These are phyloP conservation scores for Sarotherodon lohbergeri DNA, from an alignment of 2,113 vertebrate genomes.

Conservation along the genomic window DNA sequence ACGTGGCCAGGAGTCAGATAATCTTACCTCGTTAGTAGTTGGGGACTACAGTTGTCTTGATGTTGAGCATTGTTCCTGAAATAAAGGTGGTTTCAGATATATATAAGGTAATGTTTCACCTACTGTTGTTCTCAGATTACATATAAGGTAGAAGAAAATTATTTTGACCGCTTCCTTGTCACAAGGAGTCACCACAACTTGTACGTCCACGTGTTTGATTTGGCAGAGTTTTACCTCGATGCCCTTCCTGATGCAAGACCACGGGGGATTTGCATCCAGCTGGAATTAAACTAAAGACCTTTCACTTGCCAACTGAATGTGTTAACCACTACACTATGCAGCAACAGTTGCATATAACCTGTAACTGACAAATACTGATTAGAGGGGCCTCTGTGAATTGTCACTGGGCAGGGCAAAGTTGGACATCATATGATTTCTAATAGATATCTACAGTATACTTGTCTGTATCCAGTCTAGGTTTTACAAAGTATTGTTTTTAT, in stretches of 20 bases:
- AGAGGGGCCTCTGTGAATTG: neutral
- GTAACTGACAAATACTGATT: neutral
- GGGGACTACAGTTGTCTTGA: neutral
- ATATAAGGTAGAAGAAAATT: neutral
- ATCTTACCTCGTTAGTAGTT: neutral
- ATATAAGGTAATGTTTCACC: neutral
- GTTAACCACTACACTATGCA: neutral
- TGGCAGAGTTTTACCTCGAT: neutral
- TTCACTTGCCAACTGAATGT: neutral
- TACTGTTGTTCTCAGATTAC: neutral
- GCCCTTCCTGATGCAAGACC: neutral
- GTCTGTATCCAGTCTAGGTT: neutral
- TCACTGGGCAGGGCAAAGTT: neutral
- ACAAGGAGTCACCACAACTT: neutral
- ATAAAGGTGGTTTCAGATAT: neutral
- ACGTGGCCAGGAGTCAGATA: neutral
- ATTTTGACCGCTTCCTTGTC: neutral
- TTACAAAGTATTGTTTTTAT: rapidly evolving
- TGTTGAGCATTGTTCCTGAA: neutral
- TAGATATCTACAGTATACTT: neutral
- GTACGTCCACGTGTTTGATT: neutral
- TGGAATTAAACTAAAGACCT: neutral
- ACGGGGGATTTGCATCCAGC: neutral
- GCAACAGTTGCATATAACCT: neutral
- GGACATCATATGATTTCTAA: neutral